Evolutionary conservation across 2,113 vertebrate genomes (phyloP).

Genomic region (Poeciliopsis retropinna): DNA sequence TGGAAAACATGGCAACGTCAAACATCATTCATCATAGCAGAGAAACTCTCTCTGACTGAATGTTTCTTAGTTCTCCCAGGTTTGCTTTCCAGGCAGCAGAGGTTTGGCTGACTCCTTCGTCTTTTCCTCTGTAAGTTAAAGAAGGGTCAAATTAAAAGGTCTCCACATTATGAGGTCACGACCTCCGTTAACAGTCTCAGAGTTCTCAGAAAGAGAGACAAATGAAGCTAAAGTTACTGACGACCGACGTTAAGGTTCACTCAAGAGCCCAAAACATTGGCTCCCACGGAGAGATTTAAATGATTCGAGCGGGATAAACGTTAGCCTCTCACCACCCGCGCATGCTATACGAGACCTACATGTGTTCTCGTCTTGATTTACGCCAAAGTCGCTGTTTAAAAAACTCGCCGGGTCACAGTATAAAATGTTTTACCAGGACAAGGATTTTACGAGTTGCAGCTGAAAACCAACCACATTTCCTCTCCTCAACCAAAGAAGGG

Average conservation of each 20-base stretch:
- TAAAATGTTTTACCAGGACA: constrained; percentile 78
- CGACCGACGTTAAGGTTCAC: constrained; percentile 44
- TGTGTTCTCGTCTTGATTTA: constrained; percentile 71
- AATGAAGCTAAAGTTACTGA: constrained; percentile 53
- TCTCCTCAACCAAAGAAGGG: constrained; percentile 37
- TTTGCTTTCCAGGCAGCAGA: constrained; percentile 23
- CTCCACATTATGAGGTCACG: constrained; percentile 27
- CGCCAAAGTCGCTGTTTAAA: constrained; percentile 67
- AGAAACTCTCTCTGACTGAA: no score
- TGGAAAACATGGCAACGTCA: no score
- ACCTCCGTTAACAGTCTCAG: constrained; percentile 42
- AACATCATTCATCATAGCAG: no score
- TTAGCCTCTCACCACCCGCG: constrained; percentile 49
- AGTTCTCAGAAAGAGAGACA: constrained; percentile 36
- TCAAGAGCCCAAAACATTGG: constrained; percentile 20
- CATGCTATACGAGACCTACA: constrained; percentile 24
- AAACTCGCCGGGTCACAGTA: constrained; percentile 64
- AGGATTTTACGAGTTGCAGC: constrained; percentile 70
- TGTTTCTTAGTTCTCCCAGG: not conserved
- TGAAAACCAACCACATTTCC: constrained; percentile 66
- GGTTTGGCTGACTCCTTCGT: constrained; percentile 33
- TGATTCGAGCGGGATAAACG: constrained; percentile 56
- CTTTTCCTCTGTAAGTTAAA: constrained; percentile 24
- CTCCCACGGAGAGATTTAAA: constrained; percentile 59
- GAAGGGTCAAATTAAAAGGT: constrained; percentile 45